Evolutionary conservation across 92 coral and sea anemone species (phyloP).

Genomic region (Epizoanthus stellaris): DNA sequence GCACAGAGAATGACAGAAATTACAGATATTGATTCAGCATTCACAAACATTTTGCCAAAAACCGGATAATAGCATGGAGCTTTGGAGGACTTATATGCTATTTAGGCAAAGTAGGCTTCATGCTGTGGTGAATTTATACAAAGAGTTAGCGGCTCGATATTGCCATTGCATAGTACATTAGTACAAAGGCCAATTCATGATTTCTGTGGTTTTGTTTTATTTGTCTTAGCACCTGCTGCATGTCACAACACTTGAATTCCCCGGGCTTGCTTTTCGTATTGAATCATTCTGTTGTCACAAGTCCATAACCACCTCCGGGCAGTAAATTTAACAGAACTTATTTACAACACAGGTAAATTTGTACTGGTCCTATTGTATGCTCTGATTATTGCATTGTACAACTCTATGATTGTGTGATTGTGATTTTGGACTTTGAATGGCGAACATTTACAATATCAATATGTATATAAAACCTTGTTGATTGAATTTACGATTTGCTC

Average conservation of each 20-base stretch:
- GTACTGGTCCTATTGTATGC: background rate
- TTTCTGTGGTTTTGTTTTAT: background rate
- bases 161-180: background rate
- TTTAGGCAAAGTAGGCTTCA: conserved; percentile 1
- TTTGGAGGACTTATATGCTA: background rate
- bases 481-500: conserved; percentile 31
- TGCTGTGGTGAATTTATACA: background rate
- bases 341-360: conserved; percentile 4
- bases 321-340: background rate
- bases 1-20: background rate
- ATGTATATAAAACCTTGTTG: background rate
- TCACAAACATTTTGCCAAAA: background rate
- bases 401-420: background rate
- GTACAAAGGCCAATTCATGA: background rate
- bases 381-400: background rate
- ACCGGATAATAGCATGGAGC: background rate
- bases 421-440: background rate
- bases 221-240: background rate
- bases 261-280: no score
- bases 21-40: background rate
- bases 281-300: no score
- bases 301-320: background rate
- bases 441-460: background rate
- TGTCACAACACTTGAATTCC: no score
- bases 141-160: no score